Evolutionary conservation across 2,888 invertebrate species (phyloP), one percentile per base, ranked within the genome.

Genomic region (Hanleya hanleyi): DNA sequence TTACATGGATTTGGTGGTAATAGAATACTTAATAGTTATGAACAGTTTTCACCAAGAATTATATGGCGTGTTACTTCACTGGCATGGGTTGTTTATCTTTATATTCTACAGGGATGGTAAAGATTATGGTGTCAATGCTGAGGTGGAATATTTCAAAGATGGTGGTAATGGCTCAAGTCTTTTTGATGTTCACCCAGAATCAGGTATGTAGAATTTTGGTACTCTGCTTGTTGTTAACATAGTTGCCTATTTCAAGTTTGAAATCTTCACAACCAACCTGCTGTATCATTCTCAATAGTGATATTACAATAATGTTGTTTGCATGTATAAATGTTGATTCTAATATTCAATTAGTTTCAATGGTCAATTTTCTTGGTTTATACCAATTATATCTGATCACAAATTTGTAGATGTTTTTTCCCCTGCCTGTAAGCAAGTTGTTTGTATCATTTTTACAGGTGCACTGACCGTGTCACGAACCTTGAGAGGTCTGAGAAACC

Each of bases 91-190:
- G n/a, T n/a, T n/a, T n/a, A n/a, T n/a, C n/a, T n/a, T n/a, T n/a
- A n/a, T n/a, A n/a, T n/a, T n/a, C n/a, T 70, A 36, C 72, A 79
- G 5, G 90, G 93, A 69, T 75, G 75, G 77, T 0, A 70, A 75
- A 66, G 97, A 97, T 88, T 95, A 94, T 84, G 97, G 97, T 1
- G 94, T 96, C 35, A 97, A 97, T 91, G 96, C 97, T 0, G 95
- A 96, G 91, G 93, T 97, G 69, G 94, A 95, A 82, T 97, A 97
- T 89, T 91, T 92, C 29, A 91, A 95, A 62, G 91, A 93, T 68
- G 81, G 83, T 36, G 95, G 96, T 5, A 97, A 97, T 89, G 95
- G 95, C 1, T 94, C 94, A 0, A 92, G 94, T 0, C 93, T 94
- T 78, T 96, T 97, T 87, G 91, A 92, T 1, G 92, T 97, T 7